Evolutionary conservation across 2,113 vertebrate genomes (phyloP).

Genomic region (Lycaon pictus): DNA sequence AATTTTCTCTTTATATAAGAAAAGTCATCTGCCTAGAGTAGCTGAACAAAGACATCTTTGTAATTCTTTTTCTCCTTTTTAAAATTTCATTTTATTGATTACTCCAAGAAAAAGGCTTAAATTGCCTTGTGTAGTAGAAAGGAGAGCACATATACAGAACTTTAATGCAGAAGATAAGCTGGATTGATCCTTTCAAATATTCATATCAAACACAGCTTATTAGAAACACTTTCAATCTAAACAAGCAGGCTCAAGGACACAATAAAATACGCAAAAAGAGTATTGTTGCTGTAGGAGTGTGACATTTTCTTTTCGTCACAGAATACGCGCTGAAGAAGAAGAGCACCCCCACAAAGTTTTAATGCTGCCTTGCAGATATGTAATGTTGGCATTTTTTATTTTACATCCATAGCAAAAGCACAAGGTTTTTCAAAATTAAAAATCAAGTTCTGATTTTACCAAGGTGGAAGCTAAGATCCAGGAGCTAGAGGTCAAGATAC

Average conservation of each 20-base stretch:
- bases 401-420: neutral
- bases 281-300: accelerated
- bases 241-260: neutral
- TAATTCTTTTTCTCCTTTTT: conserved; percentile 56
- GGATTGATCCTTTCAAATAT: neutral
- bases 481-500: neutral
- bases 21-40: conserved; percentile 72
- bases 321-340: neutral
- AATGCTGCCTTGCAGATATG: neutral
- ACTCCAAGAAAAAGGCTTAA: neutral
- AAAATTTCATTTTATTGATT: neutral
- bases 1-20: conserved; percentile 68
- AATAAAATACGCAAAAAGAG: neutral
- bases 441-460: neutral
- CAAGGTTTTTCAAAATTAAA: neutral
- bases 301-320: neutral
- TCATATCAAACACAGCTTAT: neutral
- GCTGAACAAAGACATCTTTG: conserved; percentile 71
- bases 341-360: neutral
- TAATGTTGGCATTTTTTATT: neutral
- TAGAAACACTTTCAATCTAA: conserved; percentile 32
- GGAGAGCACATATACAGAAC: neutral
- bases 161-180: neutral
- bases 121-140: neutral
- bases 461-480: neutral